Base-by-base conservation (phyloP, 2,113 vertebrate species). In the Regulus satrapa region DNA sequence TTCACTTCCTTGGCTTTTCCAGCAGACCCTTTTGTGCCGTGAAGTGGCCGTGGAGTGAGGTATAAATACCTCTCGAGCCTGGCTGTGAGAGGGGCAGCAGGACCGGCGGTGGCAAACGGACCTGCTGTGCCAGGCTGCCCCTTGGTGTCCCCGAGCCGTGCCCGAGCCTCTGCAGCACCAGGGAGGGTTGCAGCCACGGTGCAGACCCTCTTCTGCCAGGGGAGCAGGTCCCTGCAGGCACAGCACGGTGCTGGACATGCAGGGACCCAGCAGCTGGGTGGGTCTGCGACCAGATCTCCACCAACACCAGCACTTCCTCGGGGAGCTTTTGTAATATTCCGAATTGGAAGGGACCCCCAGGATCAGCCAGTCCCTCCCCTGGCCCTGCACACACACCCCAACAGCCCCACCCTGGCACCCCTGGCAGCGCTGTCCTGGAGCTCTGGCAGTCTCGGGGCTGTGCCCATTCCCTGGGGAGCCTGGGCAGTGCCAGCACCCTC, bases 1-100 rank as follows among this genome's bases (percentile, higher is more conserved):
- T 95, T 69, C 85, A 95, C 88, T 97, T 95, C 93, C 83, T 94
- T 88, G 76, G 64, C 75, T 95, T 96, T 97, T 94, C 86, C 86
- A 96, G 36, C 79, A 72, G 71, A 46, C 80, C 58, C 84, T 93
- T 91, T 82, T 64, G 78, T 1, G 2, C 86, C 4, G 1, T 31
- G 64, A 36, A 38, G 56, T 59, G 61, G 46, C 78, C 19, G 1
- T 62, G 84, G 66, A 74, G 56, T 0, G 41, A 82, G 64, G 74
- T 73, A 91, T 85, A 81, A 92, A 94, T 81, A 95, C 46, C 79
- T 9, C 0, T 9, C 0, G 6, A 89, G 66, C 26, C 28, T 1
- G 69, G n/a, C 77, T 66, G 40, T 1, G 6, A 49, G 45, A 40
- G 56, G 41, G 49, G 59, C 88, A 68, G 46, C 3, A 4, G 81